A percentile compares a stretch with the other conserved stretches of the same genome.
phyloP scores from a whole-genome alignment of 1,140 invertebrate species.

The Camponotus pennsylvanicus region DNA sequence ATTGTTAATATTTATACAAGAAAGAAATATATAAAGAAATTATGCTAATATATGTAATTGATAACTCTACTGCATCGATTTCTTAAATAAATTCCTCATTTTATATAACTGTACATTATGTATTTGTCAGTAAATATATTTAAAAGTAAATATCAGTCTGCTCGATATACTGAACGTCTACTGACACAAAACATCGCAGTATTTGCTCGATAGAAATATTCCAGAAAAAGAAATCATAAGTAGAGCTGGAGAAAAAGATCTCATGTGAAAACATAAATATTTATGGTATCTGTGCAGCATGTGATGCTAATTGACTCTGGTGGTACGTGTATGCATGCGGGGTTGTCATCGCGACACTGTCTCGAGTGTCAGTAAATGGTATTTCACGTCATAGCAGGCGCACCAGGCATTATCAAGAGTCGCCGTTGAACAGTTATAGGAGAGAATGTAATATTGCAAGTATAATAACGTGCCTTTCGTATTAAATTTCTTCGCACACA shows the following conservation, averaged over 20 bases:
- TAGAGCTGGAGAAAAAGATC: background rate
- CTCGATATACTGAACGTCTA: background rate
- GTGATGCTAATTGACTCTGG: constrained; percentile 83
- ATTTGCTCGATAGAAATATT: background rate
- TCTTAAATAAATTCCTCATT: constrained; percentile 3
- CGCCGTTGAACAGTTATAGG: background rate
- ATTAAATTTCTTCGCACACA: background rate
- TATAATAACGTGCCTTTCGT: background rate
- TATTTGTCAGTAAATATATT: background rate
- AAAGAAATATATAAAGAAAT: background rate
- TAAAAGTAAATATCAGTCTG: background rate
- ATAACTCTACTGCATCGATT: background rate
- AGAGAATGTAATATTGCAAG: constrained; percentile 51
- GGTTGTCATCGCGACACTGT: constrained; percentile 78
- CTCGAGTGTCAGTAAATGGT: constrained; percentile 38
- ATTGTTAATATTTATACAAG: background rate
- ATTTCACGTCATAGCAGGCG: constrained; percentile 24
- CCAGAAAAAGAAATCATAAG: background rate
- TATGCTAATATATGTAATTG: background rate
- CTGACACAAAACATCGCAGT: background rate
- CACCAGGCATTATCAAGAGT: background rate
- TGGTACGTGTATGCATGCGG: constrained; percentile 81
- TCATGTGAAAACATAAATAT: constrained; percentile 16
- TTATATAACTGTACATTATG: background rate
- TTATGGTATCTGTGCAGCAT: constrained; percentile 70